Percentiles rank a stretch among this genome's conserved stretches.
phyloP scores from a whole-genome alignment of 35 echinoderm and acorn worm species.

The Apostichopus californicus region DNA sequence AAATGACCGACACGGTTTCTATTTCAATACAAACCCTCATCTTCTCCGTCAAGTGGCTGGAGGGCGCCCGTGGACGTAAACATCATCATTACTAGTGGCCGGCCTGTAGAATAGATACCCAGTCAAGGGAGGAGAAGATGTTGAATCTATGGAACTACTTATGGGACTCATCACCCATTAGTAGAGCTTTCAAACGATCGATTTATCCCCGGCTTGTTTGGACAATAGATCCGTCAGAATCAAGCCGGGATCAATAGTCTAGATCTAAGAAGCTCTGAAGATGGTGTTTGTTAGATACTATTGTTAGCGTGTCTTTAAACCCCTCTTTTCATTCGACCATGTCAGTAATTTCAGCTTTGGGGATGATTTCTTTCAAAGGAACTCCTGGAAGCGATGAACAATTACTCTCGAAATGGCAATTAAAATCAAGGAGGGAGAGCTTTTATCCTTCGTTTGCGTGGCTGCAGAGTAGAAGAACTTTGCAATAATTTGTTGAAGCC shows the following conservation, averaged over 20 bases:
- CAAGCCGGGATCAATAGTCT: neutral
- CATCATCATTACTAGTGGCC: neutral
- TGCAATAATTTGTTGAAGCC: too few species aligned
- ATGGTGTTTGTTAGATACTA: neutral
- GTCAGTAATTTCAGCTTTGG: slow-evolving; percentile 31
- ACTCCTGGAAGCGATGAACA: neutral
- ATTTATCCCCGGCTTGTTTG: neutral
- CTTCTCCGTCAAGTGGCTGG: neutral
- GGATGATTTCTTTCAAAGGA: slow-evolving; percentile 7
- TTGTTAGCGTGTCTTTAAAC: neutral
- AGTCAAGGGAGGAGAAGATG: neutral
- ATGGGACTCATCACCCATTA: slow-evolving; percentile 29
- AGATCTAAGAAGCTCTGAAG: neutral
- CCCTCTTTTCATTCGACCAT: slow-evolving; percentile 9
- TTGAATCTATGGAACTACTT: neutral
- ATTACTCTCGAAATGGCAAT: too few species aligned
- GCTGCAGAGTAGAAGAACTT: too few species aligned
- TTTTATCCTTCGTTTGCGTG: too few species aligned
- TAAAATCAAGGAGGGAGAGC: too few species aligned
- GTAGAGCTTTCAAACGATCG: neutral
- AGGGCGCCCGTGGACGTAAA: neutral
- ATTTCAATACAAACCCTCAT: neutral
- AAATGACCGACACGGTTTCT: neutral
- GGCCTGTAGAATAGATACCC: neutral
- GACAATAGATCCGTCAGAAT: slow-evolving; percentile 1